Percentiles rank a stretch among this genome's conserved stretches.
Evolutionary conservation across 2,113 vertebrate species (phyloP).

Genomic region (Bufo gargarizans): DNA sequence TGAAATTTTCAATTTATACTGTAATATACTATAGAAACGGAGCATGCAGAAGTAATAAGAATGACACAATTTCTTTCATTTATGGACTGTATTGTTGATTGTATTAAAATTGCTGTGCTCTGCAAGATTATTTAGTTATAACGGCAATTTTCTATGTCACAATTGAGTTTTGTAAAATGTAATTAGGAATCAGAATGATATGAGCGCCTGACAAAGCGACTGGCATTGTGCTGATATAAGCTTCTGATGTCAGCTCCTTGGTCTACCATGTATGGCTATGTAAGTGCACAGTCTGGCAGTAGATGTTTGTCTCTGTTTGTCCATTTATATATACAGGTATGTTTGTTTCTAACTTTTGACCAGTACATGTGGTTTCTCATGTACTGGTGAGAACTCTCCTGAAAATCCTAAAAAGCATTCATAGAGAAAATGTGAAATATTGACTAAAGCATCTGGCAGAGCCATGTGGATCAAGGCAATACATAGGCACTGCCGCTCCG

Average conservation of each 20-base stretch:
- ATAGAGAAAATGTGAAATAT: too few relatives aligned
- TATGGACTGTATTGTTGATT: slow-evolving; percentile 69
- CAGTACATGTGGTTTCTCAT: too few relatives aligned
- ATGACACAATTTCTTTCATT: slow-evolving; percentile 70
- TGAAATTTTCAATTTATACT: slow-evolving; percentile 76
- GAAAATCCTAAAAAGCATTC: too few relatives aligned
- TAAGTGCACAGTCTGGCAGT: neutral
- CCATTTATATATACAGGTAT: too few relatives aligned
- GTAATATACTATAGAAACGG: slow-evolving; percentile 73
- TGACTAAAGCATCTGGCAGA: too few relatives aligned
- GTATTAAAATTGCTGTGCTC: slow-evolving; percentile 70
- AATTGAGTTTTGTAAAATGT: slow-evolving; percentile 76
- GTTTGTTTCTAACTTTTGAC: too few relatives aligned
- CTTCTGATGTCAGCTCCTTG: neutral
- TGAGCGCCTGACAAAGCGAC: slow-evolving; percentile 66
- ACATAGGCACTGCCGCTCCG: too few relatives aligned
- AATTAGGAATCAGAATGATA: slow-evolving; percentile 74
- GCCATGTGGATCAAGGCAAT: too few relatives aligned
- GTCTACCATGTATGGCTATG: neutral
- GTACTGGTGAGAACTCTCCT: too few relatives aligned
- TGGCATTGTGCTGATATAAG: slow-evolving; percentile 61
- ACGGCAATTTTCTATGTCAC: slow-evolving; percentile 71
- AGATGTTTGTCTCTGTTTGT: neutral
- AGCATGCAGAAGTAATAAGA: slow-evolving; percentile 71
- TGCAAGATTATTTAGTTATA: slow-evolving; percentile 71